A percentile compares a stretch with the other conserved stretches of the same genome.
Evolutionary conservation across 2,113 vertebrate genomes (phyloP).

Genomic region (Stigmatopora argus): DNA sequence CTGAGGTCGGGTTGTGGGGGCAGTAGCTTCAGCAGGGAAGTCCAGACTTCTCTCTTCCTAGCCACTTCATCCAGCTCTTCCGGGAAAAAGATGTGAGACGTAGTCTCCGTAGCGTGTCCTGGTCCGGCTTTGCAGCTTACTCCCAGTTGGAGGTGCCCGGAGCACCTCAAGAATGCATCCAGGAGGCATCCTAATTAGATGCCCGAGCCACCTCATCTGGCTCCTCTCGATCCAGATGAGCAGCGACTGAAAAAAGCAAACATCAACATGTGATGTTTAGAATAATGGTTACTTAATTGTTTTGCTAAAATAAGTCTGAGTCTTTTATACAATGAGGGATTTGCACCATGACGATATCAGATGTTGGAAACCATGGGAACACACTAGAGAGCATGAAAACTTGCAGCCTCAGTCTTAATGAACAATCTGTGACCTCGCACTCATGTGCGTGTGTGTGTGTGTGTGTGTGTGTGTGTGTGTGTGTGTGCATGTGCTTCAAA

Average conservation of each 20-base stretch:
- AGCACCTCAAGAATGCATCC: no score
- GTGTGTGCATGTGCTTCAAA: conserved; percentile 37
- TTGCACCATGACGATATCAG: conserved; percentile 14
- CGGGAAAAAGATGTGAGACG: no score
- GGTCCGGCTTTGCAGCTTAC: no score
- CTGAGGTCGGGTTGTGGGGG: no score
- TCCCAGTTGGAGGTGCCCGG: no score
- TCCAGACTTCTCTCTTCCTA: no score
- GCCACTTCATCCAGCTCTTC: no score
- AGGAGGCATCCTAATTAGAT: no score
- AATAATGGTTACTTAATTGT: not conserved
- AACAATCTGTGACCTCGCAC: conserved; percentile 40
- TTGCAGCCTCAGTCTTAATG: conserved; percentile 45
- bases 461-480: conserved; percentile 52
- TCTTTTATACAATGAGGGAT: conserved; percentile 2
- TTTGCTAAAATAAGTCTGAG: not conserved
- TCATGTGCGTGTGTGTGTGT: conserved; percentile 46
- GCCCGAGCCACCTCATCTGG: no score
- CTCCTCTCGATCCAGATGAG: no score
- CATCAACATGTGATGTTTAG: not conserved
- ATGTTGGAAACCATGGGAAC: conserved; percentile 26
- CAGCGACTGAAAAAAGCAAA: not conserved
- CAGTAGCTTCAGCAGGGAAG: no score
- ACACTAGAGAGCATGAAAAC: conserved; percentile 28
- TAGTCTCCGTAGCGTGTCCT: no score